A percentile compares a stretch with the other conserved stretches of the same genome.
Conservation (phyloP, 2,888 invertebrate species). For the Hirtodrosophila confusa region DNA sequence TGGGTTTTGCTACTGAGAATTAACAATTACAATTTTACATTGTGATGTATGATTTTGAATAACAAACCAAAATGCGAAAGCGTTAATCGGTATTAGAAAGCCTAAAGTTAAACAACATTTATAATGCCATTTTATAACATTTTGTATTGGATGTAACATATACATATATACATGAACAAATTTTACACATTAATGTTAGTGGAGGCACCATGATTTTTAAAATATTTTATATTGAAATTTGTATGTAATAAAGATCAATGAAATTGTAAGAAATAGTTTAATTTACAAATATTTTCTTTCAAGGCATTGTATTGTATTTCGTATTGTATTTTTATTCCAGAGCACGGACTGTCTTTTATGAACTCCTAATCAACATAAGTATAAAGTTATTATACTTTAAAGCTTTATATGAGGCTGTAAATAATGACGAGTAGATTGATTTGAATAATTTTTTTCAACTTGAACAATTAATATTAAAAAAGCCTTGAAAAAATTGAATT, state of each 20-base stretch:
- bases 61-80: slow-evolving; percentile 15
- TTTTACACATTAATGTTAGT: slow-evolving; percentile 18
- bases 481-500: too few species aligned
- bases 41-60: slow-evolving; percentile 9
- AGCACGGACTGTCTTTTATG: too few species aligned
- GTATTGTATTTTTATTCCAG: too few species aligned
- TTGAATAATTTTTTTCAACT: too few species aligned
- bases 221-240: slow-evolving; percentile 30
- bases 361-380: too few species aligned
- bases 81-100: slow-evolving; percentile 3
- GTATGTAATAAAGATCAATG: slow-evolving; percentile 30
- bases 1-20: slow-evolving; percentile 9
- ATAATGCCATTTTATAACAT: slow-evolving; percentile 31
- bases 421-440: too few species aligned
- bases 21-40: slow-evolving; percentile 1
- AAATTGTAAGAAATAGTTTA: background rate
- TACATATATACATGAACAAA: slow-evolving; percentile 34
- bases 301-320: too few species aligned
- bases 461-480: too few species aligned
- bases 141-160: slow-evolving; percentile 11
- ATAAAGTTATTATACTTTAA: too few species aligned
- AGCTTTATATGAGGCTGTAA: too few species aligned
- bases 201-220: slow-evolving; percentile 14
- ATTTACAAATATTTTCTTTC: too few species aligned
- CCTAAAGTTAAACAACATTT: slow-evolving; percentile 15